Base-by-base conservation (phyloP, 2,888 invertebrate genomes). In the Desoria tigrina region DNA sequence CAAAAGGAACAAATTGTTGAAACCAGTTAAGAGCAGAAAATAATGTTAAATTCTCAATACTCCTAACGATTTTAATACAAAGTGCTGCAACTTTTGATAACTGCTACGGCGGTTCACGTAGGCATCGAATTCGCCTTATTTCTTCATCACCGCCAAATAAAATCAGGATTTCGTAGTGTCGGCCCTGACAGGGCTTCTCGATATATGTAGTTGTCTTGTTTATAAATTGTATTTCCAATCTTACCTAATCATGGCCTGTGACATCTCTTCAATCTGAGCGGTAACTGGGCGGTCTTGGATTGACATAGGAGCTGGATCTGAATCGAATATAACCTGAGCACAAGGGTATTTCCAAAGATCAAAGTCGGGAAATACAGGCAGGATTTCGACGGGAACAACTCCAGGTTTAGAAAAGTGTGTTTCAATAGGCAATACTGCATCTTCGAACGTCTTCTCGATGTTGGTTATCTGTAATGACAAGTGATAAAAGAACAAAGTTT, bases 371-470 rank as follows among this genome's bases (percentile, higher is more conserved):
- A 89, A 95, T 21, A 99, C 85, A 0, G 92, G 87, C 79, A 92
- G 83, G 51, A 92, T 83, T 81, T 97, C 95, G 9, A 95, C 88
- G 0, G 98, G 92, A 3, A 87, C 87, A 42, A 99, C 94, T 77
- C 92, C 93, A 0, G 95, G 92, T 82, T 99, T 99, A 79, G 93
- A 96, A 82, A 97, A 95, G 81, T 99, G 99, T 77, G 92, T 90
- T 69, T 88, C 89, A 71, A 96, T 90, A 1, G 88, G 84, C 71
- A 84, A 86, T 81, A 89, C 92, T 42, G 93, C 89, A 78, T 95
- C 95, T 54, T 90, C 89, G 82, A 99, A 99, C 6, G 98, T 98
- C 80, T 94, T 94, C 77, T 97, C 94, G 77, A 99, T 99, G 42
- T 97, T 97, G 78, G 89, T 90, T 77, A 99, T 94, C 83, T 99